Evolutionary conservation across 2,797 vertebrate genomes (phyloP).

Genomic region (Mycteria americana): DNA sequence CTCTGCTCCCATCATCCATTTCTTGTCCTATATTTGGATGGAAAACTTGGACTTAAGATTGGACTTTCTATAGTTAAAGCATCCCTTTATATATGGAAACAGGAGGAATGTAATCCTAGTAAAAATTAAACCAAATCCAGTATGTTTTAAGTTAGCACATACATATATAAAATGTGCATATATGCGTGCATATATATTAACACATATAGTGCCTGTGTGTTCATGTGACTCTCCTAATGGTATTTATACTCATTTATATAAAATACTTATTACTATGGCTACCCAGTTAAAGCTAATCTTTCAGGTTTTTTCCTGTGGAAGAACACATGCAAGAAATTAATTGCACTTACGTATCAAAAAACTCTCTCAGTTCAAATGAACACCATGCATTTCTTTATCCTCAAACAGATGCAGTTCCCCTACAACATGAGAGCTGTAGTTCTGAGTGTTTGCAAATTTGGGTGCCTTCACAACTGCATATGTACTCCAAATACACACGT

Average conservation of each 20-base stretch:
- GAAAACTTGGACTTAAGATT: neutral
- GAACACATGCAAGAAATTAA: neutral
- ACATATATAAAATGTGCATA: neutral
- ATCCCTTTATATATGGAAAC: neutral
- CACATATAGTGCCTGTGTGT: neutral
- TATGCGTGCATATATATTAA: neutral
- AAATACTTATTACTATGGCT: neutral
- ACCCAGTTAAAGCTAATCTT: neutral
- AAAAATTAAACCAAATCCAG: neutral
- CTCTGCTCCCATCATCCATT: neutral
- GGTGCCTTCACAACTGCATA: neutral
- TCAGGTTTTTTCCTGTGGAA: neutral
- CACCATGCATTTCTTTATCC: neutral
- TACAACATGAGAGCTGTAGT: neutral
- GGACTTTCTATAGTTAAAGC: neutral
- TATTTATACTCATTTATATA: neutral
- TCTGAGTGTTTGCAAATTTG: neutral
- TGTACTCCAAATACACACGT: neutral
- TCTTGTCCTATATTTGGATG: neutral
- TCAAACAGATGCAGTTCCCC: neutral
- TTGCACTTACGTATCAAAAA: neutral
- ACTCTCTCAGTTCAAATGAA: neutral
- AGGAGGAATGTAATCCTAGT: neutral
- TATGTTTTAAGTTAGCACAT: neutral
- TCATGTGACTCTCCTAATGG: neutral